Evolutionary conservation across 1,140 invertebrate genomes (phyloP), one percentile per base, ranked within the genome.

Genomic region (Drosophila melanica): DNA sequence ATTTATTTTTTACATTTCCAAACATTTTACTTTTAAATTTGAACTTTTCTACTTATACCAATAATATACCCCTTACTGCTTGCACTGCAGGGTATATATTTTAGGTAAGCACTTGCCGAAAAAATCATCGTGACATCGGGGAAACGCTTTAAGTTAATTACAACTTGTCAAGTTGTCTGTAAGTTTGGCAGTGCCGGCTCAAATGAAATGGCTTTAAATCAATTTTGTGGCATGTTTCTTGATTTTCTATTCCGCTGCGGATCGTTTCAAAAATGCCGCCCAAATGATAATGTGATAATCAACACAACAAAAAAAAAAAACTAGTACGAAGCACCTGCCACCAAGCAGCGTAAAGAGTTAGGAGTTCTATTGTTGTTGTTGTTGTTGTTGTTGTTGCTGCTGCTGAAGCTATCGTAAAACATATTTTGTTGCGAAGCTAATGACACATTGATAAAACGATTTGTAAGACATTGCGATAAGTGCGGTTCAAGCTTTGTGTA

Each of bases 391-490:
- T 58, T 37, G 12, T n/a, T 45, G 30, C 41, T 44, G 14, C 11
- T 50, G 42, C 16, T 47, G 65, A 14, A 76, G 62, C 57, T 87
- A 86, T 85, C 81, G 84, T 85, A 81, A 79, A 86, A 85, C 81
- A 85, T 69, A 72, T 78, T 78, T 73, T 84, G 73, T 71, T 76
- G 72, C 69, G 45, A 69, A 75, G 77, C 81, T 85, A 85, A 81
- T 85, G 81, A 85, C 84, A 89, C 77, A 81, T 84, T 89, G 84
- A 89, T 89, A 89, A 89, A 89, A 89, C 85, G 84, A 89, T 89
- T 89, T 90, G 84, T 89, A 90, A 90, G 84, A 89, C 84, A 89
- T 80, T 89, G 80, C 77, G 84, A 87, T 87, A 87, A 87, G 87
- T 80, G 76, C 77, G 85, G 84, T 87, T 87, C 77, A 84, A 69